A percentile compares a stretch with the other conserved stretches of the same genome.
phyloP scores from a whole-genome alignment of 2,888 invertebrate species.

The Malachius bipustulatus region DNA sequence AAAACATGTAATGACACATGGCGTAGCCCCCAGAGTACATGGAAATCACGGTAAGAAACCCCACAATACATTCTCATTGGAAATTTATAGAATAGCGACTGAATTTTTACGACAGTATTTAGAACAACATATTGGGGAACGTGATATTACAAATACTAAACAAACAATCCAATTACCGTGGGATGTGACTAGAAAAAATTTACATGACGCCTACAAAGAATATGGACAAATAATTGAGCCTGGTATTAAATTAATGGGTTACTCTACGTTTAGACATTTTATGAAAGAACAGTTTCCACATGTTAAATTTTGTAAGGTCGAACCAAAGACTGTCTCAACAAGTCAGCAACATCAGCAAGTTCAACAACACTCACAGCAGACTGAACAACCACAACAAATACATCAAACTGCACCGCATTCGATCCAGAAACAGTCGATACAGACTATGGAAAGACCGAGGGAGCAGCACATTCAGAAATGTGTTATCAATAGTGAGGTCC shows the following conservation, averaged over 20 bases:
- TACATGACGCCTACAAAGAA: conserved; percentile 63
- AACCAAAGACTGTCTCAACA: conserved; percentile 45
- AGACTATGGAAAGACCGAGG: conserved; percentile 41
- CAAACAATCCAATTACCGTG: conserved; percentile 42
- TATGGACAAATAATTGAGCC: conserved; percentile 59
- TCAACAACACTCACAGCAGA: conserved; percentile 26
- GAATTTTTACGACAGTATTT: conserved; percentile 64
- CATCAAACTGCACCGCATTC: conserved; percentile 39
- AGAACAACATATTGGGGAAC: conserved; percentile 49
- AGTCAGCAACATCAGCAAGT: conserved; percentile 39
- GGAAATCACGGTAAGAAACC: conserved; percentile 72
- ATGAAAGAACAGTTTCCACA: conserved; percentile 74
- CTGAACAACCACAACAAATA: conserved; percentile 13
- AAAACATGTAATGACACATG: conserved; percentile 67
- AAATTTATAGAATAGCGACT: conserved; percentile 67
- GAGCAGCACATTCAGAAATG: conserved; percentile 42
- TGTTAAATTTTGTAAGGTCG: conserved; percentile 53
- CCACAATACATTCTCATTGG: conserved; percentile 66
- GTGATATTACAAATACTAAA: conserved; percentile 41
- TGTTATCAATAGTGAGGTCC: conserved; percentile 43
- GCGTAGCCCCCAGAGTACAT: conserved; percentile 65
- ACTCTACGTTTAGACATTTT: conserved; percentile 67
- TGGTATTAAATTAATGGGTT: conserved; percentile 64
- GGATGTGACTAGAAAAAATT: conserved; percentile 53
- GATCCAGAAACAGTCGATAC: conserved; percentile 28